A percentile compares a stretch with the other conserved stretches of the same genome.
These are phyloP conservation scores for Stenchaetothrips biformis DNA, from an alignment of 2,888 invertebrate genomes.

Conservation along the genomic window DNA sequence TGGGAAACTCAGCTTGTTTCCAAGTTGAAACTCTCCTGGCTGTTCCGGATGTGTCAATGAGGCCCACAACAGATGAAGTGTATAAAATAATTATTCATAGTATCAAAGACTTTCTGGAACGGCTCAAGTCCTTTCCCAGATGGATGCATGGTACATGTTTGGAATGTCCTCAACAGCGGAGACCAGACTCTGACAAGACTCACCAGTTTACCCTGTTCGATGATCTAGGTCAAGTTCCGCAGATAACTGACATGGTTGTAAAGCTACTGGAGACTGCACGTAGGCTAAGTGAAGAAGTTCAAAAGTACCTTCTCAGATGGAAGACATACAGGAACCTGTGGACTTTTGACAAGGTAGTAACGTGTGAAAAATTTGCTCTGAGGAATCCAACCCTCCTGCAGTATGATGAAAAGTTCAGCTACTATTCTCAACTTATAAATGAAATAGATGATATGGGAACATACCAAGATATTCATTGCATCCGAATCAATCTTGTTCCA, in stretches of 20 bases:
- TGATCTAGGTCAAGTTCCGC: constrained; percentile 66
- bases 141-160: constrained; percentile 83
- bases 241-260: constrained; percentile 62
- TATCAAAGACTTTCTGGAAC: constrained; percentile 70
- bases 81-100: constrained; percentile 70
- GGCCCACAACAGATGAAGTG: constrained; percentile 70
- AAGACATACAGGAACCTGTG: constrained; percentile 69
- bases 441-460: constrained; percentile 58
- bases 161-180: constrained; percentile 60
- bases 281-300: constrained; percentile 60
- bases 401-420: constrained; percentile 80
- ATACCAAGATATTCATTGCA: constrained; percentile 61
- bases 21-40: constrained; percentile 72
- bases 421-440: constrained; percentile 69
- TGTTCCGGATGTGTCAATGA: constrained; percentile 68
- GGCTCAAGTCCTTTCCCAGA: constrained; percentile 68
- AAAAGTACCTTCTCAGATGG: constrained; percentile 55
- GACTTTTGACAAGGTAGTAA: constrained; percentile 66
- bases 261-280: constrained; percentile 64
- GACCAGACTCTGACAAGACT: constrained; percentile 55
- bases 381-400: constrained; percentile 58
- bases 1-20: constrained; percentile 59
- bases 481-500: constrained; percentile 65
- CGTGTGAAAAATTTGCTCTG: constrained; percentile 72
- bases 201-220: constrained; percentile 73